Evolutionary conservation across 37 sponge, comb jelly and placozoan species (phyloP).

Genomic region (Aplysina aerophoba): DNA sequence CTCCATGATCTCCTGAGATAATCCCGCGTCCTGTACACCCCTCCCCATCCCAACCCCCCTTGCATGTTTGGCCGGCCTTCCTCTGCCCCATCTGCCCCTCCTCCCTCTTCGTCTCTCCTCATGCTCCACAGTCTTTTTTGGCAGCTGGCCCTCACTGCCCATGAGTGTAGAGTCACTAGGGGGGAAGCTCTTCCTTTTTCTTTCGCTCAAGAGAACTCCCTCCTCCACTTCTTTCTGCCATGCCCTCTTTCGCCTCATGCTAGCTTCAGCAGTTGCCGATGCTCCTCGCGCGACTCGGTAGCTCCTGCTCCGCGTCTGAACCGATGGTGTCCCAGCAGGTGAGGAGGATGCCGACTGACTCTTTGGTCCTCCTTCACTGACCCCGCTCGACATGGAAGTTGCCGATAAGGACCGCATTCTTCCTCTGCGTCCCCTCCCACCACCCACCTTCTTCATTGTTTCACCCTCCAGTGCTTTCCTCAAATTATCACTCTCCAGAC

Average conservation of each 20-base stretch:
- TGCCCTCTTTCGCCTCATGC: background rate
- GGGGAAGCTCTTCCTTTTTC: background rate
- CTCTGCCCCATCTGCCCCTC: background rate
- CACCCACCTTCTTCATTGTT: background rate
- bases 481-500: background rate
- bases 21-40: background rate
- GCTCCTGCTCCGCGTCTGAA: conserved; percentile 25
- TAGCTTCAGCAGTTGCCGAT: background rate
- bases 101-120: conserved; percentile 1
- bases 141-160: no score
- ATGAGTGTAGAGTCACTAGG: no score
- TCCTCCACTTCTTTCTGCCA: background rate
- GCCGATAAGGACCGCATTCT: conserved; percentile 11
- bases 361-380: background rate
- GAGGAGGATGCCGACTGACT: background rate
- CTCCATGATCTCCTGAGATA: conserved; percentile 7
- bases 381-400: background rate
- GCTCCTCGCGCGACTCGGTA: background rate
- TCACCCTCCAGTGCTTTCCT: background rate
- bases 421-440: background rate
- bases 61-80: background rate
- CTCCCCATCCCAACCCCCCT: background rate
- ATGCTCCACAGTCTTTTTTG: background rate
- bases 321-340: background rate
- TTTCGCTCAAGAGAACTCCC: background rate